phyloP scores from a whole-genome alignment of 2,113 vertebrate genomes.

The Sigmodon hispidus region DNA sequence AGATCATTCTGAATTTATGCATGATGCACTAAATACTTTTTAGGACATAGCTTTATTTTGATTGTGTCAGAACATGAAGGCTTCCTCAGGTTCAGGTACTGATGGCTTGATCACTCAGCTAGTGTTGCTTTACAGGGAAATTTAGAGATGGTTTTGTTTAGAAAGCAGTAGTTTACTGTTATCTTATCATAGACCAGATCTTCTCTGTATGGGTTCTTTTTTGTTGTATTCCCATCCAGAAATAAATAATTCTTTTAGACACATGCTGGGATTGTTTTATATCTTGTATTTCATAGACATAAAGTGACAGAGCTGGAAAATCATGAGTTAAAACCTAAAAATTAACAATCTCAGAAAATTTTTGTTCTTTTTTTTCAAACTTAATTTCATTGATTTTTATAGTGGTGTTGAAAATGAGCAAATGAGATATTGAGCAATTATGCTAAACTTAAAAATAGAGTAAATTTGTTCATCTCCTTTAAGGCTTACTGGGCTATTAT shows the following conservation, averaged over 20 bases:
- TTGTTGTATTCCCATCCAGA: neutral
- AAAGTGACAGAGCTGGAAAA: neutral
- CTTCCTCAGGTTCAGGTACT: neutral
- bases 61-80: neutral
- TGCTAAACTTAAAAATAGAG: neutral
- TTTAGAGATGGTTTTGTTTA: too few relatives aligned
- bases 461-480: rapidly evolving
- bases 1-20: neutral
- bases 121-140: rapidly evolving
- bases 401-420: neutral
- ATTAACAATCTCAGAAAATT: rapidly evolving
- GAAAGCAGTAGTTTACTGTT: neutral
- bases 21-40: neutral
- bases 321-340: neutral
- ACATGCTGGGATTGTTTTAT: neutral
- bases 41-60: neutral
- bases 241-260: neutral
- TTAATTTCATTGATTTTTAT: neutral
- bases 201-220: neutral
- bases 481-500: neutral
- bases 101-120: rapidly evolving
- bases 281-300: neutral
- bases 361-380: too few relatives aligned
- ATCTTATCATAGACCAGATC: neutral
- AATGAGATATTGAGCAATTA: neutral